Evolutionary conservation across 2,797 vertebrate species (phyloP).

Genomic region (Paramormyrops hopkinsi): DNA sequence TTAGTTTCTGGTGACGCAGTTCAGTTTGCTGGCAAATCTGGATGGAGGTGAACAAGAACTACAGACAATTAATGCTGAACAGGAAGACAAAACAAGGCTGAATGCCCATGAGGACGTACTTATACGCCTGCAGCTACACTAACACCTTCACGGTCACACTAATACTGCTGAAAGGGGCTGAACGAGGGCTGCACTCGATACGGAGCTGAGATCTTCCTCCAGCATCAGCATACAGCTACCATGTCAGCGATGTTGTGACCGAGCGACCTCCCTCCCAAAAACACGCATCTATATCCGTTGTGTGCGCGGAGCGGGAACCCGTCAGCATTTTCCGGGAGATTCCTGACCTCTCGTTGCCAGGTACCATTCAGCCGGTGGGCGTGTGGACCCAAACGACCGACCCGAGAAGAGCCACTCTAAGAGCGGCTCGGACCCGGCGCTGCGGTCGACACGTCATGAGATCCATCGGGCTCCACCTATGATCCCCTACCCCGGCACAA

Average conservation of each 20-base stretch:
- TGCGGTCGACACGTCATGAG: background rate
- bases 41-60: conserved; percentile 39
- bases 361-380: background rate
- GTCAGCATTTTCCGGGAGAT: conserved; percentile 4
- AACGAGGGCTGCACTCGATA: background rate
- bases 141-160: background rate
- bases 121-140: background rate
- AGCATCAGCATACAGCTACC: background rate
- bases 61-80: conserved; percentile 56
- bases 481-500: conserved; percentile 32
- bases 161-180: background rate
- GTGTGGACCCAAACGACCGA: background rate
- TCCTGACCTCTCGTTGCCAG: background rate
- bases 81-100: conserved; percentile 41
- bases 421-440: background rate
- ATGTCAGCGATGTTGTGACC: background rate
- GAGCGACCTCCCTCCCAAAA: background rate
- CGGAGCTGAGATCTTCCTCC: background rate
- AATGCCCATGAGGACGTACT: background rate
- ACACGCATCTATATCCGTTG: background rate
- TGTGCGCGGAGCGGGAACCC: background rate
- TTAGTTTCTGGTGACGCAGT: conserved; percentile 55
- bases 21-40: conserved; percentile 52
- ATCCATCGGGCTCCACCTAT: background rate
- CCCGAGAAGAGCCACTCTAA: background rate